Evolutionary conservation across 2,888 invertebrate species (phyloP).

Genomic region (Plebejus argus): DNA sequence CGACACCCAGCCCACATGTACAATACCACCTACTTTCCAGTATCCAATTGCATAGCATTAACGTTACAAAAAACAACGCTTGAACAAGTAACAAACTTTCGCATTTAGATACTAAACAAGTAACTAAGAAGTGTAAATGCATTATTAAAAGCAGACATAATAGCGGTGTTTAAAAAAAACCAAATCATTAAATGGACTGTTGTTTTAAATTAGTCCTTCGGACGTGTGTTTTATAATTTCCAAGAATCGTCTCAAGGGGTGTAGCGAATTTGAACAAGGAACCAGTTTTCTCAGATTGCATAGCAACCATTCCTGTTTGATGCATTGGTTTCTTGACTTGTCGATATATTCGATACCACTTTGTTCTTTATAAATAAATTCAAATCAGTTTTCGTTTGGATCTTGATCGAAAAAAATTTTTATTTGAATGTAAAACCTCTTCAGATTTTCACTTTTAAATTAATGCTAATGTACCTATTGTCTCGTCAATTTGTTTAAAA

Average conservation of each 20-base stretch:
- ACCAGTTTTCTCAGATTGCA: constrained; percentile 48
- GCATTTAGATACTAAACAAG: background rate
- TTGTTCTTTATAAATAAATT: constrained; percentile 1
- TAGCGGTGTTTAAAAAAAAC: background rate
- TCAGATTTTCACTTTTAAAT: background rate
- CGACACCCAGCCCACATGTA: constrained; percentile 11
- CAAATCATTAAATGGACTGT: background rate
- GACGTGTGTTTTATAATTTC: constrained; percentile 19
- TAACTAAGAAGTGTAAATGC: background rate
- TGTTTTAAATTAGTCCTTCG: background rate
- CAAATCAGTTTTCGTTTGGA: background rate
- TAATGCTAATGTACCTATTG: background rate
- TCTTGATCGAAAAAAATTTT: background rate
- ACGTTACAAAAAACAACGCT: background rate
- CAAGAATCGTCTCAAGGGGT: constrained; percentile 27
- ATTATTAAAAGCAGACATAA: background rate
- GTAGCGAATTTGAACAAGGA: constrained; percentile 28
- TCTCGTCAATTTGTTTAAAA: background rate
- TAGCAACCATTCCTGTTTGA: constrained; percentile 53
- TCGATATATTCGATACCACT: constrained; percentile 16
- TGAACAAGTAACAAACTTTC: background rate
- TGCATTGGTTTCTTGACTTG: constrained; percentile 20
- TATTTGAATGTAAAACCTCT: background rate
- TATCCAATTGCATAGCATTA: constrained; percentile 7
- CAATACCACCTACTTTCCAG: constrained; percentile 17